A percentile compares a stretch with the other conserved stretches of the same genome.
Evolutionary conservation across 2,888 invertebrate species (phyloP).

Genomic region (Encarsia formosa): DNA sequence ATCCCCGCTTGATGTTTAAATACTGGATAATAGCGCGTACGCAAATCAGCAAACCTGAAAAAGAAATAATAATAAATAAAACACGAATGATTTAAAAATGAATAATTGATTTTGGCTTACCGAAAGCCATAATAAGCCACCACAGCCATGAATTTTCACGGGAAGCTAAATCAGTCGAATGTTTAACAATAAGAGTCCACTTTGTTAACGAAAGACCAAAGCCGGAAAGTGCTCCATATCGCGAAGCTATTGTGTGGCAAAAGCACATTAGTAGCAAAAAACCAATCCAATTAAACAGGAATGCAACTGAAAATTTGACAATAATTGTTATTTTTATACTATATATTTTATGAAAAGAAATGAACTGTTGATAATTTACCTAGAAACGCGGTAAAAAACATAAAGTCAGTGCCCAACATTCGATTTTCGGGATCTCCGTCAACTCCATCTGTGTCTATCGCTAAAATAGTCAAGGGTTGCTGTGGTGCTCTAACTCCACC

Average conservation of each 20-base stretch:
- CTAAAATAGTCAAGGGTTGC: conserved; percentile 68
- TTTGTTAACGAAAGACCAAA: conserved; percentile 90
- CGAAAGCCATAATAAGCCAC: conserved; percentile 90
- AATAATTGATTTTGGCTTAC: conserved; percentile 53
- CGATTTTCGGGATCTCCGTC: conserved; percentile 74
- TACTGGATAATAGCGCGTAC: conserved; percentile 84
- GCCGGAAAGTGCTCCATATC: conserved; percentile 88
- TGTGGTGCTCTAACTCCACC: conserved; percentile 49
- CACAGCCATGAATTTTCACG: conserved; percentile 88
- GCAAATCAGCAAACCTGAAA: conserved; percentile 77
- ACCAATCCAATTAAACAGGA: conserved; percentile 95
- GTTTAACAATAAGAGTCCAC: conserved; percentile 92
- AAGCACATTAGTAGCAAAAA: conserved; percentile 89
- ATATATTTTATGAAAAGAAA: not conserved
- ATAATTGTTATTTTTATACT: not conserved
- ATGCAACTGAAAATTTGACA: conserved; percentile 68
- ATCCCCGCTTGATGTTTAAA: conserved; percentile 82
- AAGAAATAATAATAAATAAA: conserved; percentile 41
- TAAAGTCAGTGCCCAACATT: conserved; percentile 85
- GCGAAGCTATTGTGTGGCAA: conserved; percentile 89
- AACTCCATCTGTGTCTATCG: conserved; percentile 70
- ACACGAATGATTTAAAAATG: conserved; percentile 4
- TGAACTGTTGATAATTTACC: conserved; percentile 54
- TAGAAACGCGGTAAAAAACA: conserved; percentile 89
- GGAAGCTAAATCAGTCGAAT: conserved; percentile 80